Evolutionary conservation across 2,113 vertebrate species (phyloP), one percentile per base, ranked within the genome.

Genomic region (Oceanodroma tethys): DNA sequence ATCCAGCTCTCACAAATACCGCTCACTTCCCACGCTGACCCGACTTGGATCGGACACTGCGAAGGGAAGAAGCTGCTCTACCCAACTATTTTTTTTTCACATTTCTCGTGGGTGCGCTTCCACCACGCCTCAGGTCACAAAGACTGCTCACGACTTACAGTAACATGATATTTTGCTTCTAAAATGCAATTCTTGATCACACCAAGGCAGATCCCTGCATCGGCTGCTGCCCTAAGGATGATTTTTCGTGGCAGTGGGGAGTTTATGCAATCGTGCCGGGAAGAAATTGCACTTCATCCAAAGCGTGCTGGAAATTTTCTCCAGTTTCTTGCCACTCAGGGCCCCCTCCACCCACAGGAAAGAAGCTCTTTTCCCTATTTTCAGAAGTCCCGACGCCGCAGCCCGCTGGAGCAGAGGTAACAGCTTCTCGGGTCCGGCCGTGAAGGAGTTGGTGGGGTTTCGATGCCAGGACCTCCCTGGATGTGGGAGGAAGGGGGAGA

Each of bases 71-170:
- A 7, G 32, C 9, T 7, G 47, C 29, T 13, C 14, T 4, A 45
- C 4, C 34, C 45, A 4, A 5, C 10, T 4, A 1, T 3, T 21
- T 6, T 3, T 2, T 17, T 5, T 34, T 29, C 25, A 7, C 5
- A 1, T 11, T 21, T 47, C 30, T 13, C 13, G 32, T 7, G 27
- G 36, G 16, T 11, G 6, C 10, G 2, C 13, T 45, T 23, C 74
- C 45, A 16, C 22, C 42, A 5, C 1, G 1, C 34, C 38, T 17
- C 50, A 34, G 60, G 17, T 19, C 34, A 11, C 38, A 15, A 16
- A 23, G 16, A 5, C 36, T 5, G 30, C 66, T 26, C 11, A 8
- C 2, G 0, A 6, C 29, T 23, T 17, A 14, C 10, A 8, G 16
- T 2, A 26, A n/a, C 34, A 2, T 2, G 3, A 5, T 2, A 5